Conservation (phyloP, 2,888 invertebrate species). For the Ischnus inquisitorius region DNA sequence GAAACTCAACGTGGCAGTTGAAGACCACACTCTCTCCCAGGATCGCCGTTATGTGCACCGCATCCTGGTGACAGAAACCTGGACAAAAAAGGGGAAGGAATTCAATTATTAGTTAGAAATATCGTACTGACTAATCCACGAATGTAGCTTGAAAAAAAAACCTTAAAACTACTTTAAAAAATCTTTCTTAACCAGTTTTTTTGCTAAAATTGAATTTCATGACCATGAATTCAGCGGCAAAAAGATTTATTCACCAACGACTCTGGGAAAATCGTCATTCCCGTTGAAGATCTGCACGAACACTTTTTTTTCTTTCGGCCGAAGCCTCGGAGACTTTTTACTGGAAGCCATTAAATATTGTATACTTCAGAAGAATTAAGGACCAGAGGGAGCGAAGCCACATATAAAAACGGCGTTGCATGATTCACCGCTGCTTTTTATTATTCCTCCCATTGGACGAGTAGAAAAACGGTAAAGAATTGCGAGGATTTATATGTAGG, state of each 20-base stretch:
- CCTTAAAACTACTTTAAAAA: too few relatives aligned
- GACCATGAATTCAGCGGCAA: too few relatives aligned
- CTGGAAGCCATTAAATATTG: conserved; percentile 32
- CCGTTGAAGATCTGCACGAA: background rate
- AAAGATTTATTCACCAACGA: too few relatives aligned
- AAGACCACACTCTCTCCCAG: conserved; percentile 98
- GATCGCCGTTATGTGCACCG: conserved; percentile 98
- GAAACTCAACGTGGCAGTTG: conserved; percentile 99
- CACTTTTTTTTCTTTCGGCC: too few relatives aligned
- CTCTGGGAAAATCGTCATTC: too few relatives aligned
- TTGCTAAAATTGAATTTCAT: too few relatives aligned
- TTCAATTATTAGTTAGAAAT: background rate
- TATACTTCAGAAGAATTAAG: conserved; percentile 35
- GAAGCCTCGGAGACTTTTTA: background rate
- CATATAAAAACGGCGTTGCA: conserved; percentile 16
- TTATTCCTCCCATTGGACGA: conserved; percentile 24
- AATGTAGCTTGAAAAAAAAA: too few relatives aligned
- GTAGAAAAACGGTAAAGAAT: background rate
- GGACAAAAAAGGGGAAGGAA: conserved; percentile 78
- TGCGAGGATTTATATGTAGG: background rate
- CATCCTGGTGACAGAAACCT: conserved; percentile 94
- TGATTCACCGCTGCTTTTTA: conserved; percentile 35
- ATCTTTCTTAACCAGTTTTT: too few relatives aligned
- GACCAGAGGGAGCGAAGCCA: background rate
- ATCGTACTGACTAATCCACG: background rate